Evolutionary conservation across 2,113 vertebrate species (phyloP), one percentile per base, ranked within the genome.

Genomic region (Gopherus flavomarginatus): DNA sequence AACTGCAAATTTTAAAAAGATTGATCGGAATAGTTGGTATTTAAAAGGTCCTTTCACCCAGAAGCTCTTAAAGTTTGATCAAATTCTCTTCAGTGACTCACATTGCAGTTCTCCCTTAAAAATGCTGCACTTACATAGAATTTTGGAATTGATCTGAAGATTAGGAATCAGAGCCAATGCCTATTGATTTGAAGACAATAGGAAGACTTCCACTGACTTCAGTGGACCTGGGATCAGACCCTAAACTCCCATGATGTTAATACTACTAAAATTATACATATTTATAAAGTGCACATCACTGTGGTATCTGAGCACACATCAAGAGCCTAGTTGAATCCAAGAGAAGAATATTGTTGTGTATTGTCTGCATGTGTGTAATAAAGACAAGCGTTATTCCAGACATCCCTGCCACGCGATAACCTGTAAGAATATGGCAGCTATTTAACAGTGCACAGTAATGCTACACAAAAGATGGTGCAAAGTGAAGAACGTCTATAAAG

Each of bases 61-160:
- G 53, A 17, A 5, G 0, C 2, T 1, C n/a, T 2, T 52, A 19
- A 5, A 31, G 3, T 2, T 0, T n/a, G 8, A n/a, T 54, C 77
- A 50, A 29, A 78, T 80, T 22, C 16, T 14, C 54, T 81, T 0
- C 16, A 4, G 0, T 83, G 22, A 8, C 85, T 85, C 42, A 0
- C 29, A 12, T 10, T 3, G 9, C 35, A 21, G 8, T n/a, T 35
- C 49, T 81, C 49, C 29, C 49, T 81, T 11, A n/a, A 27, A 59
- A 5, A 35, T 59, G 8, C 29, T 1, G 4, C 29, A 0, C 50
- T 38, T 78, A 8, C 42, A 78, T 16, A 14, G 38, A 47, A 12
- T 78, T 78, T 78, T 42, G 22, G 24, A 29, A 78, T 27, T 26
- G 22, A 42, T 27, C 12, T 16, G 19, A 52, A 16, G 4, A 4